Evolutionary conservation across 2,113 vertebrate genomes (phyloP).

Genomic region (Pseudorectes ferrugineus): DNA sequence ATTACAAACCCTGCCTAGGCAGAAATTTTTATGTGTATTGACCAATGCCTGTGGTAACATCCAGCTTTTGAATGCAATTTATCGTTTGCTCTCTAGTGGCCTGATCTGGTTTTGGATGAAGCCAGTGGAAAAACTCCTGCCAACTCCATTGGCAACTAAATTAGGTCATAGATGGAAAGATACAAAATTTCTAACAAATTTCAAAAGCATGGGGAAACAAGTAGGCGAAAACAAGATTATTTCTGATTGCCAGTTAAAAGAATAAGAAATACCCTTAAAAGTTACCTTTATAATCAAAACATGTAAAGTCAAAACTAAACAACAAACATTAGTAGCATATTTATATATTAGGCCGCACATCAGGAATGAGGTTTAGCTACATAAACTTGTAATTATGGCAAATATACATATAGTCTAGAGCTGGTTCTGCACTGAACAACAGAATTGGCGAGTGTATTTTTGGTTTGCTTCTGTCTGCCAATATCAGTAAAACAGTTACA

Average conservation of each 20-base stretch:
- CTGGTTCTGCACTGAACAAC: neutral
- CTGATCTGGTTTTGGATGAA: conserved; percentile 4
- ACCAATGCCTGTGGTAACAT: neutral
- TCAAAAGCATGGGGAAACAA: neutral
- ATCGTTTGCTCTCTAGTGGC: neutral
- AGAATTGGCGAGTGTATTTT: neutral
- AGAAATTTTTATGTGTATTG: neutral
- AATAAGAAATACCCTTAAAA: neutral
- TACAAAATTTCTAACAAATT: neutral
- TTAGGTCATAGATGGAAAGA: neutral
- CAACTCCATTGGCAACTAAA: neutral
- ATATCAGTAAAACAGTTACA: neutral
- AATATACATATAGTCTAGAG: neutral
- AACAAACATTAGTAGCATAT: neutral
- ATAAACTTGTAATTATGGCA: neutral
- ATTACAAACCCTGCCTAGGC: neutral
- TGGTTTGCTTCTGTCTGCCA: neutral
- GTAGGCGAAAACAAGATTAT: neutral
- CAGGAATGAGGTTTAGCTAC: neutral
- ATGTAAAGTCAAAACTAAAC: neutral
- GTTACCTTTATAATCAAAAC: neutral
- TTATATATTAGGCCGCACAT: rapidly evolving
- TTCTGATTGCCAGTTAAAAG: neutral
- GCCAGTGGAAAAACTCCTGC: neutral
- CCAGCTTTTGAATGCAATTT: neutral